Percentiles rank a stretch among this genome's conserved stretches.
These are phyloP conservation scores for Agapornis canus DNA, from an alignment of 2,797 vertebrate species.

Conservation along the genomic window DNA sequence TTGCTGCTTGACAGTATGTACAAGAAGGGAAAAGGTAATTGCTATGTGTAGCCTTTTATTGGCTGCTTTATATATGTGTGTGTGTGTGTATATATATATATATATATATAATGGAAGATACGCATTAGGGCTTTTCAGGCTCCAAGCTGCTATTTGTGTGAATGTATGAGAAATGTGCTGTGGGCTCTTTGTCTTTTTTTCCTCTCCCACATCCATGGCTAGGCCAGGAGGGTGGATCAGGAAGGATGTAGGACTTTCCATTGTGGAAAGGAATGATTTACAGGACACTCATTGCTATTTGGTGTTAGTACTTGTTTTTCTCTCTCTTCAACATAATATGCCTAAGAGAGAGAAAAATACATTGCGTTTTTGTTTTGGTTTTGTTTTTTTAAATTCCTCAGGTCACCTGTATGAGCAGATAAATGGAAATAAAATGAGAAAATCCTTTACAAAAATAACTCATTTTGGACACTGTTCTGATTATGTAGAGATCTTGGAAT, in stretches of 20 bases:
- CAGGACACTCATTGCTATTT: background rate
- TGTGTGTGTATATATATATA: background rate
- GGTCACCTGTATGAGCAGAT: background rate
- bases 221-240: background rate
- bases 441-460: background rate
- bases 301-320: background rate
- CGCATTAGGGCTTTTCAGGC: background rate
- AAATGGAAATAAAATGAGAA: background rate
- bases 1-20: background rate
- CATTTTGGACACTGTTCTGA: background rate
- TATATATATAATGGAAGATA: background rate
- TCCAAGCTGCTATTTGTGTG: background rate
- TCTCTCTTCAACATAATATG: background rate
- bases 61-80: background rate
- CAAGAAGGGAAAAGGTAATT: constrained; percentile 23
- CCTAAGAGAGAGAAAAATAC: background rate
- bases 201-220: background rate
- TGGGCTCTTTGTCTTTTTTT: background rate
- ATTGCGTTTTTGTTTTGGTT: background rate
- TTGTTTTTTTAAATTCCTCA: background rate
- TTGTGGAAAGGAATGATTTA: background rate
- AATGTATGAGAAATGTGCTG: background rate
- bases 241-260: constrained; percentile 7
- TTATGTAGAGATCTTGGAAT: background rate
- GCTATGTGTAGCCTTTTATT: background rate